These are phyloP conservation scores for Eupithecia vulgata DNA, from an alignment of 2,888 invertebrate species.

Conservation along the genomic window DNA sequence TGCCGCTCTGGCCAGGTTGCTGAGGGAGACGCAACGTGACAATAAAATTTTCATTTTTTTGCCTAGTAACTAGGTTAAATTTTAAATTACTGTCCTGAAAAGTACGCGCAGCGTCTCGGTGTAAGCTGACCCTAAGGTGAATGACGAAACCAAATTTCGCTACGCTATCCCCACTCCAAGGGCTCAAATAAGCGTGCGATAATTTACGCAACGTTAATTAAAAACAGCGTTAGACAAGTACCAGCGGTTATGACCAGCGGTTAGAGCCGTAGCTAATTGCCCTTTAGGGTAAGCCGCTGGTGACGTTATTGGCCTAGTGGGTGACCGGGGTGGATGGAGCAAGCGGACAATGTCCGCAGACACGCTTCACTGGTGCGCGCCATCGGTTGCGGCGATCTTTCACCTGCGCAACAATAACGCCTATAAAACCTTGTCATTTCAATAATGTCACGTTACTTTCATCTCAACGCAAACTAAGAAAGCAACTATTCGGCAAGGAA, in stretches of 20 bases:
- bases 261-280: constrained; percentile 5
- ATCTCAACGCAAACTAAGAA: constrained; percentile 76
- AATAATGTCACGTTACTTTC: constrained; percentile 81
- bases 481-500: constrained; percentile 67
- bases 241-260: not conserved
- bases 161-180: not conserved
- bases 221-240: not conserved
- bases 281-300: not conserved
- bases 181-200: constrained; percentile 6
- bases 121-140: not conserved
- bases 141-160: not conserved
- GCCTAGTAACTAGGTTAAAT: too few species aligned
- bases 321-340: constrained; percentile 57
- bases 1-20: not conserved
- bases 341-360: constrained; percentile 81
- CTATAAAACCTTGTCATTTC: constrained; percentile 83
- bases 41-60: too few species aligned
- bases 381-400: constrained; percentile 81
- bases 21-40: too few species aligned
- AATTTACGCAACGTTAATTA: constrained; percentile 5
- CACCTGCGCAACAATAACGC: constrained; percentile 83
- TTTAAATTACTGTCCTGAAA: too few species aligned
- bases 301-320: constrained; percentile 11
- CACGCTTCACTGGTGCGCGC: constrained; percentile 78
- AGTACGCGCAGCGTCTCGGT: too few species aligned